phyloP scores from a whole-genome alignment of 2,797 vertebrate species.

The Gymnoscopelus braueri region DNA sequence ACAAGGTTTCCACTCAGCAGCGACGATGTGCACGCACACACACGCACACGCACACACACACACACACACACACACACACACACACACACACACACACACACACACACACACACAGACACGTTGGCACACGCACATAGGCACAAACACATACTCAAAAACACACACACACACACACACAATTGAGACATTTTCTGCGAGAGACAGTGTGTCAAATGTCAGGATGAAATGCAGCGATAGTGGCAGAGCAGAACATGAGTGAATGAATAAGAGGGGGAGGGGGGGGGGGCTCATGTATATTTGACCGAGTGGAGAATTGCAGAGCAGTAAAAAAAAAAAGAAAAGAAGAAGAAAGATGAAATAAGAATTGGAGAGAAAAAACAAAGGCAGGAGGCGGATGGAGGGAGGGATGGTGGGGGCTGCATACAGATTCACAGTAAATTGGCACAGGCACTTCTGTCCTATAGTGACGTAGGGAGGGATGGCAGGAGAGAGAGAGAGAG shows the following conservation, averaged over 20 bases:
- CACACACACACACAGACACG: conserved; percentile 31
- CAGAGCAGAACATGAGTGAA: conserved; percentile 62
- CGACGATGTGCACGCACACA: neutral
- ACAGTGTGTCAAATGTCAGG: conserved; percentile 67
- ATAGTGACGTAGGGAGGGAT: too few relatives aligned
- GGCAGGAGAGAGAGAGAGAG: too few relatives aligned
- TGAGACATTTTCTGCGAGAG: conserved; percentile 63
- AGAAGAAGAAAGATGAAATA: conserved; percentile 59
- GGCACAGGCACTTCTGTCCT: conserved; percentile 49
- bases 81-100: conserved; percentile 14
- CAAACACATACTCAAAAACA: conserved; percentile 45
- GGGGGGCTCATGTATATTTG: conserved; percentile 48
- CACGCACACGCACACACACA: conserved; percentile 36
- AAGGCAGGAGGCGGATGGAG: too few relatives aligned
- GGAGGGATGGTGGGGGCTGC: neutral
- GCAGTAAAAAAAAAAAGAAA: conserved; percentile 54
- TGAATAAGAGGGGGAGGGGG: conserved; percentile 22
- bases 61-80: conserved; percentile 8
- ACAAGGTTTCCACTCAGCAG: too few relatives aligned
- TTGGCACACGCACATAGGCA: conserved; percentile 52
- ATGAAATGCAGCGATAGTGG: conserved; percentile 63
- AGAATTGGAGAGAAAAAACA: neutral
- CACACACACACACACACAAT: conserved; percentile 47
- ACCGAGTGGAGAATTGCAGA: conserved; percentile 66
- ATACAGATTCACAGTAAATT: conserved; percentile 68